Conservation (phyloP, 1,140 invertebrate genomes). For the Plodia interpunctella region DNA sequence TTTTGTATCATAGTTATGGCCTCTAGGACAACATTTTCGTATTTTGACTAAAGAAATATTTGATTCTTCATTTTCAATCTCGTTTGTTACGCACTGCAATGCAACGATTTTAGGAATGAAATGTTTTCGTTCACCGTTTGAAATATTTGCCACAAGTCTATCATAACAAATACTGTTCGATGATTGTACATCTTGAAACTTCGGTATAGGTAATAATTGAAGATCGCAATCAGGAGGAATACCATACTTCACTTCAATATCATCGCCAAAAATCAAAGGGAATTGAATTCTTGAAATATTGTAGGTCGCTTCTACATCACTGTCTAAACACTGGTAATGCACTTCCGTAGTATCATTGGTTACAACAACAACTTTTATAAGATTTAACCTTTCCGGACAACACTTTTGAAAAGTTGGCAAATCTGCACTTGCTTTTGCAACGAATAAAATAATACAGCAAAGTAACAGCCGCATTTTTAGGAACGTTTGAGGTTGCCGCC, state of each 20-base stretch:
- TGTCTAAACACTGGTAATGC: constrained; percentile 42
- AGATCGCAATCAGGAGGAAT: constrained; percentile 43
- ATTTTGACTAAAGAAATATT: constrained; percentile 38
- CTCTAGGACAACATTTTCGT: constrained; percentile 54
- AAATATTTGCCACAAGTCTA: constrained; percentile 42
- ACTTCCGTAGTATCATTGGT: constrained; percentile 27
- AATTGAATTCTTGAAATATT: constrained; percentile 34
- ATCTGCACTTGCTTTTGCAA: constrained; percentile 23
- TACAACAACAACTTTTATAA: constrained; percentile 41
- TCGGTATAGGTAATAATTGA: constrained; percentile 25
- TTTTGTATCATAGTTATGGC: constrained; percentile 40
- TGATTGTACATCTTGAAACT: background rate
- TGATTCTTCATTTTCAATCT: constrained; percentile 23
- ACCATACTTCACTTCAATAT: constrained; percentile 37
- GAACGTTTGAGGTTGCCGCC: constrained; percentile 9
- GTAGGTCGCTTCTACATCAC: constrained; percentile 25
- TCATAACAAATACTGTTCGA: constrained; percentile 47
- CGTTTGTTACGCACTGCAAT: constrained; percentile 42
- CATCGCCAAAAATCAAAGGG: constrained; percentile 37
- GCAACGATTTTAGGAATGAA: constrained; percentile 53
- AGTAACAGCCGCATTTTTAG: constrained; percentile 40
- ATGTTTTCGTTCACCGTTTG: constrained; percentile 41
- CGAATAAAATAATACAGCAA: constrained; percentile 31
- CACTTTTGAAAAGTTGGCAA: constrained; percentile 50
- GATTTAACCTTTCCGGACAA: constrained; percentile 41